Conservation (phyloP, 2,888 invertebrate genomes). For the Nymphalis c-album region DNA sequence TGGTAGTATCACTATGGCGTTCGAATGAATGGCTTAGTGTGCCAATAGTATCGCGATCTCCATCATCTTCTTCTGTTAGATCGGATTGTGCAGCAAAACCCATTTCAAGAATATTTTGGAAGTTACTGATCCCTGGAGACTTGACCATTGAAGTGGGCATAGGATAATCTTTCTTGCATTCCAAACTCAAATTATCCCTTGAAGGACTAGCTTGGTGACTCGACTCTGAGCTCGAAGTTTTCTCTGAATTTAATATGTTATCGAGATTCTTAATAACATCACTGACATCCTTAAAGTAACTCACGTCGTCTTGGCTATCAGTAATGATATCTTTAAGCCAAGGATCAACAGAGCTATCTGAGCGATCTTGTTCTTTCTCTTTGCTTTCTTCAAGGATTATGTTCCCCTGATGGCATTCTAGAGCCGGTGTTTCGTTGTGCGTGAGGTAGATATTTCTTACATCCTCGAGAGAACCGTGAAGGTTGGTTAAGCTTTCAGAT, state of each 20-base stretch:
- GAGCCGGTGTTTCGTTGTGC: constrained; percentile 66
- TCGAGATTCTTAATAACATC: constrained; percentile 84
- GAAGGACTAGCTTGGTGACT: constrained; percentile 80
- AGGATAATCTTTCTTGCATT: constrained; percentile 73
- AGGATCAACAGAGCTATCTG: constrained; percentile 78
- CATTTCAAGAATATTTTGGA: constrained; percentile 67
- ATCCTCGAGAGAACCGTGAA: constrained; percentile 86
- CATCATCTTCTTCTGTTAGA: constrained; percentile 59
- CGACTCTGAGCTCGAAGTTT: constrained; percentile 82
- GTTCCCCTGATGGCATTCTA: constrained; percentile 73
- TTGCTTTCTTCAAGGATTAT: constrained; percentile 57
- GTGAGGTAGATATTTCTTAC: constrained; percentile 75
- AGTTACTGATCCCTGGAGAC: constrained; percentile 73
- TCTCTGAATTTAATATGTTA: constrained; percentile 83
- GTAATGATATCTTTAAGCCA: constrained; percentile 83
- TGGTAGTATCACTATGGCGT: constrained; percentile 68
- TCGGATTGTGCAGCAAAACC: constrained; percentile 55
- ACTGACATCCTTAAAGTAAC: constrained; percentile 82
- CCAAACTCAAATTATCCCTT: constrained; percentile 72
- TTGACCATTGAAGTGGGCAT: constrained; percentile 72
- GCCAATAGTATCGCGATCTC: constrained; percentile 68
- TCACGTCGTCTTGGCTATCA: constrained; percentile 81
- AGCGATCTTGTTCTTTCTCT: constrained; percentile 63
- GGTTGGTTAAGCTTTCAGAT: constrained; percentile 83
- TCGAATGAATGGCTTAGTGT: constrained; percentile 75